These are phyloP conservation scores for Lithodes maja DNA, from an alignment of 2,888 invertebrate genomes.

Conservation along the genomic window DNA sequence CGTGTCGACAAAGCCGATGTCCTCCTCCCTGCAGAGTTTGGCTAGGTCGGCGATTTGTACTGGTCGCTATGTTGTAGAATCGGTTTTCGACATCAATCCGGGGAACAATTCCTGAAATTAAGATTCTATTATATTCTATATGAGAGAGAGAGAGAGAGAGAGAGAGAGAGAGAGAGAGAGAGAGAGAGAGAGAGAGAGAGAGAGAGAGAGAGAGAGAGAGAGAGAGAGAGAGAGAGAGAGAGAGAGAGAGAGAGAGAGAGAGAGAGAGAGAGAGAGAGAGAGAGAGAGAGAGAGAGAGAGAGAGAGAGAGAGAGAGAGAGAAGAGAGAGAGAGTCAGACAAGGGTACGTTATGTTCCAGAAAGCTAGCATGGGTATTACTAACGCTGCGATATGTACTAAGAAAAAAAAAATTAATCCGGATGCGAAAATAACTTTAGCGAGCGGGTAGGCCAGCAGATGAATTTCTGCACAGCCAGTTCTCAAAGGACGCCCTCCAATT, in stretches of 20 bases:
- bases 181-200: not conserved
- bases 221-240: not conserved
- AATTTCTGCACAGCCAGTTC: conserved; percentile 36
- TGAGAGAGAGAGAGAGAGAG: not conserved
- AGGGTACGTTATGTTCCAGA: not conserved
- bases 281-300: not conserved
- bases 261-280: not conserved
- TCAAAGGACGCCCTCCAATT: conserved; percentile 20
- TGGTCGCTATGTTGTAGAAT: too few relatives aligned
- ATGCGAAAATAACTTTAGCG: too few relatives aligned
- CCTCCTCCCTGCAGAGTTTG: too few relatives aligned
- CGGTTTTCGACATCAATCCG: too few relatives aligned
- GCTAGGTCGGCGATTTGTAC: too few relatives aligned
- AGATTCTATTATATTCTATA: too few relatives aligned
- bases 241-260: not conserved
- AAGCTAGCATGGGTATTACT: not conserved
- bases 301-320: not conserved
- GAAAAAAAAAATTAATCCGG: too few relatives aligned
- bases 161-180: not conserved
- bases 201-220: not conserved
- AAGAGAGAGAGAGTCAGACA: not conserved
- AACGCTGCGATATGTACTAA: too few relatives aligned
- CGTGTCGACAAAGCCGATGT: too few relatives aligned
- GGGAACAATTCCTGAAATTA: too few relatives aligned
- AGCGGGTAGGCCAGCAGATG: not conserved